Evolutionary conservation across 2,113 vertebrate genomes (phyloP).

Genomic region (Mesocricetus auratus): DNA sequence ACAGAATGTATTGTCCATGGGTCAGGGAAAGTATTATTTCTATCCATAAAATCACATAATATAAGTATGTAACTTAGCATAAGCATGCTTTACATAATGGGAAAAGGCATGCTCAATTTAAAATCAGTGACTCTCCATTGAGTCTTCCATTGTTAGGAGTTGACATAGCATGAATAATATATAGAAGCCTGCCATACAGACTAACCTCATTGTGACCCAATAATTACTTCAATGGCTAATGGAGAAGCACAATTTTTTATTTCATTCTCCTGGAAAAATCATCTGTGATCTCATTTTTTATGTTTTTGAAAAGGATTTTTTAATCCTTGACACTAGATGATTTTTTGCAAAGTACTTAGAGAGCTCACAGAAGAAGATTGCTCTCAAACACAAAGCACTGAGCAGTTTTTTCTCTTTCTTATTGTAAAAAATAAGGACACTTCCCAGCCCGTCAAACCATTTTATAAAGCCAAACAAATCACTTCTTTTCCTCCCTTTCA

Average conservation of each 20-base stretch:
- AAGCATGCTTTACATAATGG: constrained; percentile 1
- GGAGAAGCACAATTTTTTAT: constrained; percentile 39
- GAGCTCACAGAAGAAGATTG: constrained; percentile 37
- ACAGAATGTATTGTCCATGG: not conserved
- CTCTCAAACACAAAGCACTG: constrained; percentile 56
- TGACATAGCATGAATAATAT: constrained; percentile 32
- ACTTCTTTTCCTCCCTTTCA: constrained; percentile 35
- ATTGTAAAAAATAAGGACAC: constrained; percentile 44
- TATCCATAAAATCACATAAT: constrained; percentile 24
- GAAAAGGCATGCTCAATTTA: constrained; percentile 54
- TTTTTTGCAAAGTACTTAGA: constrained; percentile 64
- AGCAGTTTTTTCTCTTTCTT: constrained; percentile 35
- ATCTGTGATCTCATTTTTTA: constrained; percentile 2
- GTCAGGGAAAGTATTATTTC: not conserved
- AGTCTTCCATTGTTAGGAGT: constrained; percentile 19
- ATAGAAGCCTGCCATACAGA: constrained; percentile 2
- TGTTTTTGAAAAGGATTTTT: constrained; percentile 56
- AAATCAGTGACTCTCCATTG: constrained; percentile 41
- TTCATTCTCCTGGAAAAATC: constrained; percentile 48
- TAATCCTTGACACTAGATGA: constrained; percentile 54
- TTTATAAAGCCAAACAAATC: constrained; percentile 63
- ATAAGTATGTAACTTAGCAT: constrained; percentile 39
- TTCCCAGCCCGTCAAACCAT: constrained; percentile 24
- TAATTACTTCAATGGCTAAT: constrained; percentile 55
- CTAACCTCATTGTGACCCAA: constrained; percentile 24